Conservation (phyloP, 2,113 vertebrate genomes). For the Nannospalax galili region DNA sequence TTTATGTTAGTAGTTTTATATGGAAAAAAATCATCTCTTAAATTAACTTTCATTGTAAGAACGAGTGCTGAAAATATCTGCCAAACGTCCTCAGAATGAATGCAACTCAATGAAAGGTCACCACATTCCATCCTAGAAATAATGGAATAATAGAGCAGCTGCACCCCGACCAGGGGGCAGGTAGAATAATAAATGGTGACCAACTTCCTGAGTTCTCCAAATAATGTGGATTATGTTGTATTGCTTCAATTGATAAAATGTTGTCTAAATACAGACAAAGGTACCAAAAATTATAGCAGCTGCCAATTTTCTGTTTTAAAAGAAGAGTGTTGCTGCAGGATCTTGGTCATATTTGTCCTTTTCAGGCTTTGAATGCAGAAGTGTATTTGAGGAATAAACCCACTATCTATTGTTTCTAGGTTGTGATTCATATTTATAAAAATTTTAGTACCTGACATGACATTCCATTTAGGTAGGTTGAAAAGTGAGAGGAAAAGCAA, state of each 20-base stretch:
- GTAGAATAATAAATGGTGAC: not conserved
- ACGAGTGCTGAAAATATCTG: conserved; percentile 43
- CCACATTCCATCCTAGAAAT: conserved; percentile 7
- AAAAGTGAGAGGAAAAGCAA: not conserved
- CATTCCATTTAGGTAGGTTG: not conserved
- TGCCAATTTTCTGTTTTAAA: not conserved
- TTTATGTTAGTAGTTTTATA: conserved; percentile 9
- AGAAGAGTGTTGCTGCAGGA: not conserved
- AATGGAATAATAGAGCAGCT: not conserved
- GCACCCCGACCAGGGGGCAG: not conserved
- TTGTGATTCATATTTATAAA: not conserved
- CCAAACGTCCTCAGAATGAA: not conserved
- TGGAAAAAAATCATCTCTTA: not conserved
- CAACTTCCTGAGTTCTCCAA: not conserved
- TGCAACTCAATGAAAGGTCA: not conserved
- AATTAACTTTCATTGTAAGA: conserved; percentile 60
- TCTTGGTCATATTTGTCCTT: not conserved
- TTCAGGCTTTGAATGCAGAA: not conserved
- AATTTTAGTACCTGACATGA: not conserved
- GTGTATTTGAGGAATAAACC: not conserved
- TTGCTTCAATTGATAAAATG: not conserved
- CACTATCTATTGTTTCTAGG: not conserved
- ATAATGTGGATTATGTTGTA: not conserved
- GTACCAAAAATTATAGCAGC: not conserved
- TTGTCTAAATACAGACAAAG: not conserved